Base-by-base conservation (phyloP, 23 tunicate species). In the Aplidium turbinatum region DNA sequence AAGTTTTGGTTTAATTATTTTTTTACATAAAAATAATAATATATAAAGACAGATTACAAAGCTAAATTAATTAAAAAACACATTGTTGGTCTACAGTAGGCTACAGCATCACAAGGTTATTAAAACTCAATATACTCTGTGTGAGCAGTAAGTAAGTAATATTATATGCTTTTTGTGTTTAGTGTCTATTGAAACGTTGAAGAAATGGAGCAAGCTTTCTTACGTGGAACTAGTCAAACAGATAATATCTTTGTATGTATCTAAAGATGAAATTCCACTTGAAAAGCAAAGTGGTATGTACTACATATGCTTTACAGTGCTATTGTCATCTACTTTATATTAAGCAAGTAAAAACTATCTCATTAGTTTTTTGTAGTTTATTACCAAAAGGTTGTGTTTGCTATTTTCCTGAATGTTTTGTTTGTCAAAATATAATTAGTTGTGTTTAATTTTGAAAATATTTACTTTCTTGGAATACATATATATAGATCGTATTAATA, bases 161-260 rank as follows among this genome's bases (percentile, higher is more conserved):
- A n/a, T n/a, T n/a, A n/a, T n/a, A n/a, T n/a, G n/a, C n/a, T n/a
- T 11, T 56, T 56, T 19, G 6, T 56, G n/a, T 45, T 9, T 50
- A 78, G 86, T 87, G 57, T 36, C 77, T 24, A 1, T 55, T 4
- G 78, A 81, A 48, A 58, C 52, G 35, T 53, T 89, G 33, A 63
- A 39, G 35, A 25, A 58, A 7, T 89, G 96, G 96, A 89, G 76
- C 69, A 61, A 52, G 31, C 53, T 89, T 21, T 52, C 78, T 38
- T 89, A 89, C 53, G 53, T 50, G 16, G 87, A 82, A 45, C 38
- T 89, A 19, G 96, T 89, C 16, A 63, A 81, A 68, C 33, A 77
- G 52, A 38, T 89, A 20, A 62, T 82, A 20, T 20, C 69, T 13
- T 20, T 76, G 63, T 76, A 39, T 70, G 77, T 89, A 2, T 33